Percentiles rank a stretch among this genome's conserved stretches.
These are phyloP conservation scores for Perca fluviatilis DNA, from an alignment of 2,113 vertebrate genomes.

Conservation along the genomic window DNA sequence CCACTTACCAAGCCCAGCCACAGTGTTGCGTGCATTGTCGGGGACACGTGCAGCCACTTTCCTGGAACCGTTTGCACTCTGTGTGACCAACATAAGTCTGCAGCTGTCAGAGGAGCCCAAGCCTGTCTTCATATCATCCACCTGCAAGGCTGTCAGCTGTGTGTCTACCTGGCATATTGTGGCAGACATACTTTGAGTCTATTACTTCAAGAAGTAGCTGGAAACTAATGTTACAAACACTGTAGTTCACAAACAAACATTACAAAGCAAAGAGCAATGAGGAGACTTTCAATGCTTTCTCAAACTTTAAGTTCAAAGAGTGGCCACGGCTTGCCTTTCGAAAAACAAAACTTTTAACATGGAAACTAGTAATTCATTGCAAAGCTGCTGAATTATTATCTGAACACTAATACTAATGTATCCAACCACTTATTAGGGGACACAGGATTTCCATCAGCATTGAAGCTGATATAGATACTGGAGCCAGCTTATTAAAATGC, in stretches of 20 bases:
- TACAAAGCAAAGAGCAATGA: background rate
- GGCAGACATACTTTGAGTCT: background rate
- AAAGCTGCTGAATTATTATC: background rate
- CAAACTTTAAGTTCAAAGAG: no score
- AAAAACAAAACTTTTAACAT: background rate
- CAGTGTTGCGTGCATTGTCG: no score
- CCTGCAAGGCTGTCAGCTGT: no score
- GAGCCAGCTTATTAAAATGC: background rate
- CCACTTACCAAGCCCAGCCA: no score
- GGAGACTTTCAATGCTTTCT: background rate
- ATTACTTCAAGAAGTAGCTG: background rate
- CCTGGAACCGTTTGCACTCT: no score
- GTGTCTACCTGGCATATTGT: no score
- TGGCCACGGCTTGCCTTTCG: no score
- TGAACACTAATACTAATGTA: background rate
- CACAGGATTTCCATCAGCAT: background rate
- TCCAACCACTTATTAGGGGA: background rate
- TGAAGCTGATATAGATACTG: background rate
- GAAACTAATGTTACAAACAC: background rate
- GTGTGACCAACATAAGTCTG: no score
- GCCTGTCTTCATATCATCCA: no score
- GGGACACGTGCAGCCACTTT: no score
- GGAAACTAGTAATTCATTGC: background rate
- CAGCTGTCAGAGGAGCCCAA: no score
- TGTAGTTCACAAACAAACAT: background rate